Conservation (phyloP, 1,140 invertebrate species). For the Drosophila paulistorum region DNA sequence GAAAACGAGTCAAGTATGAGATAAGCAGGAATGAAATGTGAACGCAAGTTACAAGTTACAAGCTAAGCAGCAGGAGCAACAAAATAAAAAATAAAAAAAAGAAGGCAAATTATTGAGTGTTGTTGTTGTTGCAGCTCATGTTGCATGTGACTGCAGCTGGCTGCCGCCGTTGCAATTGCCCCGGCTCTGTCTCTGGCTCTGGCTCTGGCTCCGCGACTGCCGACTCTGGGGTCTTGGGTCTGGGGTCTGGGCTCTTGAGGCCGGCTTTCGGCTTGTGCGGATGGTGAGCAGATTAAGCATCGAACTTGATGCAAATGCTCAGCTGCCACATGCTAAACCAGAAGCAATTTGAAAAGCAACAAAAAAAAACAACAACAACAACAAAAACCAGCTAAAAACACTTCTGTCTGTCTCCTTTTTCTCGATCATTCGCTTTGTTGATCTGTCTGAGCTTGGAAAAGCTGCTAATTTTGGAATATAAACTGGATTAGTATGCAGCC, state of each 20-base stretch:
- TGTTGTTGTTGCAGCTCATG: constrained; percentile 65
- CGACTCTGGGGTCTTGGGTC: constrained; percentile 6
- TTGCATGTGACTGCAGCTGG: constrained; percentile 55
- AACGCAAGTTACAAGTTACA: constrained; percentile 58
- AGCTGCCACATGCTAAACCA: constrained; percentile 60
- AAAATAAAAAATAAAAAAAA: not conserved
- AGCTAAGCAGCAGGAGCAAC: constrained; percentile 13
- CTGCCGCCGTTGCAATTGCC: constrained; percentile 1
- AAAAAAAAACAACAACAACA: not conserved
- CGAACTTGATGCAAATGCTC: constrained; percentile 67
- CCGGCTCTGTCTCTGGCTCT: not conserved
- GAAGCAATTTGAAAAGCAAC: constrained; percentile 64
- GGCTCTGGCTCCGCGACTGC: not conserved
- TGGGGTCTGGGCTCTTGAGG: not conserved
- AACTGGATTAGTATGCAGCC: no score
- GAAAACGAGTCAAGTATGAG: constrained; percentile 72
- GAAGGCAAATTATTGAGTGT: constrained; percentile 76
- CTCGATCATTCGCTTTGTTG: not conserved
- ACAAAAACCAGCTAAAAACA: constrained; percentile 4
- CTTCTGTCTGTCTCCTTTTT: not conserved
- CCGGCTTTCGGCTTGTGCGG: constrained; percentile 1
- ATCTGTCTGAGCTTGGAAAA: no score
- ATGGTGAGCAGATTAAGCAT: constrained; percentile 8
- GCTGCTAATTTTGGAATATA: no score
- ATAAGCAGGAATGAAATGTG: constrained; percentile 74